Evolutionary conservation across 2,797 vertebrate species (phyloP), one percentile per base, ranked within the genome.

Genomic region (Enteromius viviparus): DNA sequence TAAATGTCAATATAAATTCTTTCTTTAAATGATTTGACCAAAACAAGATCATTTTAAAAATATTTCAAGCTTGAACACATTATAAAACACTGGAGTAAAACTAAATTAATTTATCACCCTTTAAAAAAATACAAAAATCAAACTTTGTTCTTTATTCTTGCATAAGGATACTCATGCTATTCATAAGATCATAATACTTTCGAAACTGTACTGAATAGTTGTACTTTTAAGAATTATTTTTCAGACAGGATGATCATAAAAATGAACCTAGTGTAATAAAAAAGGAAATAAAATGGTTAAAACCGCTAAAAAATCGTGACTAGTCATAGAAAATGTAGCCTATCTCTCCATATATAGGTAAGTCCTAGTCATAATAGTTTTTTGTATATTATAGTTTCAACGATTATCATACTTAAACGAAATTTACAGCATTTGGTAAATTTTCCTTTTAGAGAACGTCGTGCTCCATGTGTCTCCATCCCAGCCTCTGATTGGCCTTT

Each of bases 341-440:
- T 66, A 21, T 21, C 1, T 66, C 26, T 34, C 17, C 37, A 40
- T 3, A 68, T 11, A 8, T n/a, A 74, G 71, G 1, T 8, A 75
- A n/a, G 49, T 55, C 19, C 11, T 8, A 55, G 19, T 10, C 8
- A 60, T 62, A 34, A 70, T 71, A 0, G 4, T 2, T 26, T 12
- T 23, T 60, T 47, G n/a, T 62, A 47, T 51, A 37, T 78, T 2
- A 34, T 51, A 34, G 60, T 40, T 80, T 58, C 40, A 70, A 65
- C 62, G 65, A 42, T 42, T 42, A 42, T 42, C 2, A 42, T 42
- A 42, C 19, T 62, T n/a, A 47, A 47, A 78, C 42, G 5, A 78
- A 65, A 78, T 34, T 4, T 29, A 42, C 34, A 66, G 40, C 5
- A 79, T 69, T 42, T 42, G 17, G 17, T 32, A 60, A 4, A 23